These are phyloP conservation scores for Drosophila kanapiae DNA, from an alignment of 1,140 invertebrate species.

Conservation along the genomic window DNA sequence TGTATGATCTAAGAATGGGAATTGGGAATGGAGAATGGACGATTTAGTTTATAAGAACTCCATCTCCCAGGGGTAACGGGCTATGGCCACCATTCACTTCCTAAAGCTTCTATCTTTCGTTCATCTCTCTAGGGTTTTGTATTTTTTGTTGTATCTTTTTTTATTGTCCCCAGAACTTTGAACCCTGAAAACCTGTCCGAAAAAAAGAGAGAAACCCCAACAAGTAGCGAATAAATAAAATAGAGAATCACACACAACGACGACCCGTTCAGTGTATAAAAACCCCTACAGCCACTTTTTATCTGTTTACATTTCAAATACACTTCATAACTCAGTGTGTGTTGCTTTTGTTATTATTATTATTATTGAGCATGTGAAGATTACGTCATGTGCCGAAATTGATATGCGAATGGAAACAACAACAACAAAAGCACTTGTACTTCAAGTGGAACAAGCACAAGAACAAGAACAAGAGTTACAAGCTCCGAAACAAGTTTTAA, in stretches of 20 bases:
- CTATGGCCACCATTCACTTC: conserved; percentile 20
- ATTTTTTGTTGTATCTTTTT: conserved; percentile 2
- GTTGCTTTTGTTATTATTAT: conserved; percentile 34
- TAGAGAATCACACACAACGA: conserved; percentile 33
- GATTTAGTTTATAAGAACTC: conserved; percentile 17
- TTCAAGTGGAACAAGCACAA: conserved; percentile 51
- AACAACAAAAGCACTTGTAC: conserved; percentile 39
- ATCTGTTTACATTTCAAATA: conserved; percentile 79
- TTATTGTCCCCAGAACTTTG: conserved; percentile 23
- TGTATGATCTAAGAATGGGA: conserved; percentile 22
- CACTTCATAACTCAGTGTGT: conserved; percentile 66
- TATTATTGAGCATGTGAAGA: conserved; percentile 76
- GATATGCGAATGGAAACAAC: conserved; percentile 68
- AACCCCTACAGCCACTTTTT: conserved; percentile 43
- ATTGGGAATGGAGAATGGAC: background rate
- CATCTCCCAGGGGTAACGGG: conserved; percentile 7
- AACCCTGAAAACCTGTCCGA: conserved; percentile 35
- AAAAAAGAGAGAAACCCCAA: conserved; percentile 15
- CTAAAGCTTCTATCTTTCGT: conserved; percentile 2
- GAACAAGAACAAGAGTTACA: conserved; percentile 60
- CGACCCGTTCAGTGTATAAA: conserved; percentile 23
- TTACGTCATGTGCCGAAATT: conserved; percentile 82
- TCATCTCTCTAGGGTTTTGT: conserved; percentile 1
- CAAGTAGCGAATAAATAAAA: conserved; percentile 31
- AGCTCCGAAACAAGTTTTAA: conserved; percentile 50